Percentiles rank a stretch among this genome's conserved stretches.
Evolutionary conservation across 2,888 invertebrate species (phyloP).

Genomic region (Eupithecia exiguata): DNA sequence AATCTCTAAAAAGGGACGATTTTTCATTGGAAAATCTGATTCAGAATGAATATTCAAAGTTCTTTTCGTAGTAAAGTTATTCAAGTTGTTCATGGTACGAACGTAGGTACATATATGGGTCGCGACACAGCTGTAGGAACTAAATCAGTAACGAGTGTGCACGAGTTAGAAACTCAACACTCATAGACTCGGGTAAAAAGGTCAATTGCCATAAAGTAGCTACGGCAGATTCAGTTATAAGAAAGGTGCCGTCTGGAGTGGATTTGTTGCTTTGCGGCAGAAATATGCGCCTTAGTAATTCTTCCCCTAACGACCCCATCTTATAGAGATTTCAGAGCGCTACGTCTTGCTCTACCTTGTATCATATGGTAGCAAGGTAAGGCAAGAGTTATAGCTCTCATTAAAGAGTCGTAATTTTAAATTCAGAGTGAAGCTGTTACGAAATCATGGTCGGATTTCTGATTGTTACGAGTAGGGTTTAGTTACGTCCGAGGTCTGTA

Average conservation of each 20-base stretch:
- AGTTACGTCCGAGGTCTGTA: no score
- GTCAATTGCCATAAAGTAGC: constrained; percentile 7
- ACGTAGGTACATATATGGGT: background rate
- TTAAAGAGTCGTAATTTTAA: no score
- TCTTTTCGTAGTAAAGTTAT: constrained; percentile 2
- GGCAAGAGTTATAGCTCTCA: background rate
- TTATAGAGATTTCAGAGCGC: background rate
- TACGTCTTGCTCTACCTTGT: background rate
- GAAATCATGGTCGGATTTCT: background rate
- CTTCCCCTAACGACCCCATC: background rate
- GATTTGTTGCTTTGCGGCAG: background rate
- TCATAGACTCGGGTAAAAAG: background rate
- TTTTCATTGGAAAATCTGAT: background rate
- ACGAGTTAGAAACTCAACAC: constrained; percentile 10
- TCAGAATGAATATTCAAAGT: background rate
- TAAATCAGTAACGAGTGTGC: constrained; percentile 7
- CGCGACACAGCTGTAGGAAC: constrained; percentile 6
- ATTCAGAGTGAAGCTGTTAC: background rate
- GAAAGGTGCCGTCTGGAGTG: background rate
- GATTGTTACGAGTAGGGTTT: no score
- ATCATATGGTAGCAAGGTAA: background rate
- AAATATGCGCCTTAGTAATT: background rate
- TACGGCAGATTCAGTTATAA: background rate
- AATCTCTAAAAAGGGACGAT: background rate
- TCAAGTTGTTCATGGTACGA: background rate